These are phyloP conservation scores for Otis tarda DNA, from an alignment of 2,113 vertebrate species.

Conservation along the genomic window DNA sequence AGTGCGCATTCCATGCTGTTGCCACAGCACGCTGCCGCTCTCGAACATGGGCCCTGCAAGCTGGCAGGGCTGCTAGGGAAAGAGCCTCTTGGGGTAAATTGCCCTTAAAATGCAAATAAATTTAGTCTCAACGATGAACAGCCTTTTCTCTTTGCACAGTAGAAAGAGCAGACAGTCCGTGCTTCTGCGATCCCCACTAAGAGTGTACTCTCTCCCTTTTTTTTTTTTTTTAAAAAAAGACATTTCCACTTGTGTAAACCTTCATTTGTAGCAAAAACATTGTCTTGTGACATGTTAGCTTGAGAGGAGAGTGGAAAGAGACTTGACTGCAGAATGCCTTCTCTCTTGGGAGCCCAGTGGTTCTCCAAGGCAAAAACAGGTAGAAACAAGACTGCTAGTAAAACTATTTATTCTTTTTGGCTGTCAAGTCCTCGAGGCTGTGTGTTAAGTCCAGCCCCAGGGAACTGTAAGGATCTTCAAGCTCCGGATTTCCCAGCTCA, in stretches of 20 bases:
- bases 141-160: background rate
- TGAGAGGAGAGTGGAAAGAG: background rate
- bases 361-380: background rate
- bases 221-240: background rate
- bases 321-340: background rate
- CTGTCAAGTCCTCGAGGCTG: background rate
- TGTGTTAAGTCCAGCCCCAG: background rate
- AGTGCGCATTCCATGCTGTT: accelerated
- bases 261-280: background rate
- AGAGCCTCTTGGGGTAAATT: background rate
- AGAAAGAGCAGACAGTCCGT: background rate
- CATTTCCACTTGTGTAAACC: background rate
- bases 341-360: background rate
- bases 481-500: background rate
- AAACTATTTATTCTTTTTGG: background rate
- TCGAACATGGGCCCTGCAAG: background rate
- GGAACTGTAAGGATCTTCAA: background rate
- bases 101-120: background rate
- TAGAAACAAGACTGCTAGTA: background rate
- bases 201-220: background rate
- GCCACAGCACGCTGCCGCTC: accelerated
- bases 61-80: background rate
- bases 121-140: background rate
- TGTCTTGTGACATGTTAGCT: background rate
- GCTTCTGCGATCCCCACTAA: background rate